phyloP scores from a whole-genome alignment of 2,888 invertebrate genomes.

The Stramonita haemastoma region DNA sequence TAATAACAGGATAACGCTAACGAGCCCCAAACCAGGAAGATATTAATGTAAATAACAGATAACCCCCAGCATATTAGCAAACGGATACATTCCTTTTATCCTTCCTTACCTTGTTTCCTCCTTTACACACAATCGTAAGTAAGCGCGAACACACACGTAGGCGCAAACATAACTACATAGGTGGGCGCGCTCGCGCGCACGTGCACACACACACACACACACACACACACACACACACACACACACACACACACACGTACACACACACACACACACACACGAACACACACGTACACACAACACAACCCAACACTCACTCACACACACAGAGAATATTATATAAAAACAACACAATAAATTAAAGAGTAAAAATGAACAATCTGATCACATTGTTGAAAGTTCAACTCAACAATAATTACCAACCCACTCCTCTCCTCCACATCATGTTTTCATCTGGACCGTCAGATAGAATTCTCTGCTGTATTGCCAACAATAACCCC shows the following conservation, averaged over 20 bases:
- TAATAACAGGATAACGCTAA: not conserved
- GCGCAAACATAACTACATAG: conserved; percentile 1
- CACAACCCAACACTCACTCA: not conserved
- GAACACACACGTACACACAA: not conserved
- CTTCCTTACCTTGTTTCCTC: too few relatives aligned
- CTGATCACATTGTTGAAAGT: too few relatives aligned
- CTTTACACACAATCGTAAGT: not conserved
- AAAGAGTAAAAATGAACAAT: not conserved
- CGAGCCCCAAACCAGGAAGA: not conserved
- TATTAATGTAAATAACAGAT: not conserved
- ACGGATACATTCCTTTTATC: too few relatives aligned
- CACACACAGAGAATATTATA: not conserved
- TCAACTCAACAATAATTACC: not conserved
- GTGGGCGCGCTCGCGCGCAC: not conserved
- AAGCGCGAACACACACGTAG: not conserved
- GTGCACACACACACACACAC: conserved; percentile 7
- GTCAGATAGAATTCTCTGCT: not conserved
- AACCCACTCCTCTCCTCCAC: not conserved
- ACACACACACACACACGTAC: conserved; percentile 17
- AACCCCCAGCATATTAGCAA: not conserved
- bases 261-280: not conserved
- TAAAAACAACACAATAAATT: not conserved
- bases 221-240: not conserved
- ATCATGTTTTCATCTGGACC: not conserved
- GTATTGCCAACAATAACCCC: not conserved